phyloP scores from a whole-genome alignment of 2,113 vertebrate species.

The Bufo gargarizans region DNA sequence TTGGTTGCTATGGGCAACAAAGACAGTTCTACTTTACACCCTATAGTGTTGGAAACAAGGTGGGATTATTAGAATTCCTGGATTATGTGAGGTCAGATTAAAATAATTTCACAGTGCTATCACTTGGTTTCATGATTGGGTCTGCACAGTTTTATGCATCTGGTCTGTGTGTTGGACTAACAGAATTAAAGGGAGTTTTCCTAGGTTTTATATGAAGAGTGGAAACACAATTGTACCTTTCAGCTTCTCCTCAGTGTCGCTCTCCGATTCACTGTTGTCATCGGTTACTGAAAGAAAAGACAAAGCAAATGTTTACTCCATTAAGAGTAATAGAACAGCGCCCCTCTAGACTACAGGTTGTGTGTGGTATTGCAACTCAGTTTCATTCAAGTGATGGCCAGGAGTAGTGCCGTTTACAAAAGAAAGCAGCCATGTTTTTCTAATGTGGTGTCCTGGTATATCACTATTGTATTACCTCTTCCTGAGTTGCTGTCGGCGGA shows the following conservation, averaged over 20 bases:
- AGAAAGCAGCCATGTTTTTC: neutral
- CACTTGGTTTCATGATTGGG: no score
- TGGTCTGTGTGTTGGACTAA: no score
- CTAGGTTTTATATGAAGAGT: no score
- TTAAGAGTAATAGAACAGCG: neutral
- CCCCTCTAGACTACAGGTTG: neutral
- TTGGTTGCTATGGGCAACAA: no score
- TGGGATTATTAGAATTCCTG: no score
- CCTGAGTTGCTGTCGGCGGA: slow-evolving; percentile 92
- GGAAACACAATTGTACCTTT: slow-evolving; percentile 86
- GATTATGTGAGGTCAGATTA: no score
- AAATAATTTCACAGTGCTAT: no score
- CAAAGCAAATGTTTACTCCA: slow-evolving; percentile 1
- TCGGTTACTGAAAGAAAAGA: slow-evolving; percentile 75
- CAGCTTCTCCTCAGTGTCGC: slow-evolving; percentile 97
- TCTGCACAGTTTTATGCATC: neutral
- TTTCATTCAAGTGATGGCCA: neutral
- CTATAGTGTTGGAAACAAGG: no score
- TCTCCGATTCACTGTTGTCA: slow-evolving; percentile 99
- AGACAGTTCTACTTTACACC: no score
- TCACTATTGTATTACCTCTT: slow-evolving; percentile 77
- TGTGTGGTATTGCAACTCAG: neutral
- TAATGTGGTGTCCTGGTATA: neutral
- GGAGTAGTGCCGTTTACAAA: neutral
- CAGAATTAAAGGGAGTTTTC: neutral